phyloP scores from a whole-genome alignment of 1,140 invertebrate species.

The Ditylenchus dipsaci region DNA sequence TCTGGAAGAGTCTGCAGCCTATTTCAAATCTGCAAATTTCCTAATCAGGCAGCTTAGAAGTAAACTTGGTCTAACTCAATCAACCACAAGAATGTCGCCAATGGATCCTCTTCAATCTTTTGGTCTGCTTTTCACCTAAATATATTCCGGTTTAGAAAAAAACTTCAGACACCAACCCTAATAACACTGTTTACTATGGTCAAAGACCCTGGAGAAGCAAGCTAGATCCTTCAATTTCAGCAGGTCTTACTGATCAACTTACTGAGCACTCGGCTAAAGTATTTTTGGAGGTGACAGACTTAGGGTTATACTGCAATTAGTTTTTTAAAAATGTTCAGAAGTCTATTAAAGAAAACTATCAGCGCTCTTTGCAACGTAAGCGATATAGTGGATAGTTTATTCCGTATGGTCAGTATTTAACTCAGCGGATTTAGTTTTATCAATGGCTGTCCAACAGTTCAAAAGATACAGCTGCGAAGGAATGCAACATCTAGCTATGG shows the following conservation, averaged over 20 bases:
- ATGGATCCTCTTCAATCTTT: conserved; percentile 19
- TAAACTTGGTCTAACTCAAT: background rate
- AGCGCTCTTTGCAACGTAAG: conserved; percentile 5
- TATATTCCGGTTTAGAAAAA: background rate
- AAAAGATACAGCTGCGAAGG: conserved; percentile 7
- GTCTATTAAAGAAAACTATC: background rate
- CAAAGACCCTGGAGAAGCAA: conserved; percentile 30
- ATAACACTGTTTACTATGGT: conserved; percentile 28
- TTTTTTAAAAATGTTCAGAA: background rate
- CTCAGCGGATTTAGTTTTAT: background rate
- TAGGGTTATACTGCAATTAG: too few species aligned
- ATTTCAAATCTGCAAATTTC: conserved; percentile 25
- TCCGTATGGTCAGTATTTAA: background rate
- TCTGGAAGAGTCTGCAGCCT: conserved; percentile 31
- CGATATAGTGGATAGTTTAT: too few species aligned
- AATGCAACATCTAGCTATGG: conserved; percentile 1
- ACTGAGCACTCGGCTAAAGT: conserved; percentile 36
- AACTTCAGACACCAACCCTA: conserved; percentile 8
- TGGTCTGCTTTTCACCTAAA: background rate
- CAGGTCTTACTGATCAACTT: conserved; percentile 15
- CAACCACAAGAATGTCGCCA: background rate
- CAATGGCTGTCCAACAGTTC: conserved; percentile 4
- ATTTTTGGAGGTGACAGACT: conserved; percentile 23
- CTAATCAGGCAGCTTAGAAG: conserved; percentile 17
- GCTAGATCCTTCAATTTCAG: background rate